phyloP scores from a whole-genome alignment of 2,888 invertebrate genomes.

The Synergus umbraculus region DNA sequence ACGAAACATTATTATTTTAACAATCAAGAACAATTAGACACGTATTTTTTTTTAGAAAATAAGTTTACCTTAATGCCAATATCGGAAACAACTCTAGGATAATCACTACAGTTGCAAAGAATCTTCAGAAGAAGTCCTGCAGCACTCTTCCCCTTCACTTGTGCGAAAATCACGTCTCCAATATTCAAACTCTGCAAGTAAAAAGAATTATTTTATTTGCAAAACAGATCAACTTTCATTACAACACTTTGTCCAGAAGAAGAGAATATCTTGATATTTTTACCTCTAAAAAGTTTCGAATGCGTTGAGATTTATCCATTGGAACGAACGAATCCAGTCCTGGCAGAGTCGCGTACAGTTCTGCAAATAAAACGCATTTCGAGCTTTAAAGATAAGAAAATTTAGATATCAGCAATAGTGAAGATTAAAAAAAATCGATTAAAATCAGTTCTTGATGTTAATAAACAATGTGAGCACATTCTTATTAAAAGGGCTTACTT shows the following conservation, averaged over 20 bases:
- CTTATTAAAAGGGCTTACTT: no score
- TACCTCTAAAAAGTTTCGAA: conserved; percentile 91
- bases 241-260: background rate
- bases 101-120: conserved; percentile 89
- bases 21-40: background rate
- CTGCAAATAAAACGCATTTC: conserved; percentile 76
- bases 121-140: conserved; percentile 89
- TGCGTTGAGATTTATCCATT: conserved; percentile 87
- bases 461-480: no score
- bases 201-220: conserved; percentile 33
- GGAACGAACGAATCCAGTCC: conserved; percentile 91
- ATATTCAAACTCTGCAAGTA: conserved; percentile 72
- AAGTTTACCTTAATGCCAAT: conserved; percentile 86
- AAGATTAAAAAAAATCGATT: background rate
- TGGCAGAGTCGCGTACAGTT: conserved; percentile 89
- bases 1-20: background rate
- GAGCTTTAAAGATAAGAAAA: background rate
- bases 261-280: conserved; percentile 67
- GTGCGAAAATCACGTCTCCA: conserved; percentile 88
- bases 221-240: background rate
- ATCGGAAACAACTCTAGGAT: conserved; percentile 89
- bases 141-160: conserved; percentile 86
- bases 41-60: background rate
- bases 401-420: background rate
- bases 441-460: no score